These are phyloP conservation scores for Machimus atricapillus DNA, from an alignment of 2,888 invertebrate species.

Conservation along the genomic window DNA sequence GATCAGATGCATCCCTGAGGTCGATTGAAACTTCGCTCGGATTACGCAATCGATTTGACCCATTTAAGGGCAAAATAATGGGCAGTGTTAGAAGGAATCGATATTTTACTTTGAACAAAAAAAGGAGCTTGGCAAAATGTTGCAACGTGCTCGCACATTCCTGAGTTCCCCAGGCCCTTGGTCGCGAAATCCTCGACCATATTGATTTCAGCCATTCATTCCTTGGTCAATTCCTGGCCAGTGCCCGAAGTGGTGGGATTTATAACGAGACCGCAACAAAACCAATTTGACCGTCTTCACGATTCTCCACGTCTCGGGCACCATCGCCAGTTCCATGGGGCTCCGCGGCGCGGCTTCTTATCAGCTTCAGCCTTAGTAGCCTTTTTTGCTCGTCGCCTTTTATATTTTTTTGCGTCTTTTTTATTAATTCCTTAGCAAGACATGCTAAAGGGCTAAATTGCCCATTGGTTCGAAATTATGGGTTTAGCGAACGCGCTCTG, in stretches of 20 bases:
- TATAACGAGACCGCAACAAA: constrained; percentile 28
- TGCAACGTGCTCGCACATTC: not conserved
- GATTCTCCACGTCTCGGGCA: not conserved
- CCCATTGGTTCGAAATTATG: constrained; percentile 63
- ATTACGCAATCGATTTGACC: constrained; percentile 27
- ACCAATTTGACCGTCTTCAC: constrained; percentile 19
- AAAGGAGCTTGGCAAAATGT: not conserved
- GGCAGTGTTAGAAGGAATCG: constrained; percentile 7
- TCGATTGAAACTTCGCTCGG: not conserved
- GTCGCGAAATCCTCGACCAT: not conserved
- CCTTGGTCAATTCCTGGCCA: not conserved
- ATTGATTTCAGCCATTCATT: constrained; percentile 36
- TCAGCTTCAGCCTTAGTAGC: not conserved
- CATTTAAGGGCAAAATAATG: constrained; percentile 19
- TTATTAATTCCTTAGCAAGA: constrained; percentile 46
- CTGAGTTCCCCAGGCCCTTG: not conserved
- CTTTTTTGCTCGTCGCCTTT: not conserved
- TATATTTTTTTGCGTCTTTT: not conserved
- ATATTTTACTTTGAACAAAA: constrained; percentile 21
- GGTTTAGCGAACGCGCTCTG: constrained; percentile 54
- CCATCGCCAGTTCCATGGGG: not conserved
- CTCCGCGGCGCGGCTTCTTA: not conserved
- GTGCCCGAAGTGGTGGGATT: not conserved
- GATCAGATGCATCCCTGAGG: not conserved
- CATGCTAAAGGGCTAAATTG: constrained; percentile 62